Evolutionary conservation across 2,113 vertebrate genomes (phyloP), one percentile per base, ranked within the genome.

Genomic region (Dasyprocta punctata): DNA sequence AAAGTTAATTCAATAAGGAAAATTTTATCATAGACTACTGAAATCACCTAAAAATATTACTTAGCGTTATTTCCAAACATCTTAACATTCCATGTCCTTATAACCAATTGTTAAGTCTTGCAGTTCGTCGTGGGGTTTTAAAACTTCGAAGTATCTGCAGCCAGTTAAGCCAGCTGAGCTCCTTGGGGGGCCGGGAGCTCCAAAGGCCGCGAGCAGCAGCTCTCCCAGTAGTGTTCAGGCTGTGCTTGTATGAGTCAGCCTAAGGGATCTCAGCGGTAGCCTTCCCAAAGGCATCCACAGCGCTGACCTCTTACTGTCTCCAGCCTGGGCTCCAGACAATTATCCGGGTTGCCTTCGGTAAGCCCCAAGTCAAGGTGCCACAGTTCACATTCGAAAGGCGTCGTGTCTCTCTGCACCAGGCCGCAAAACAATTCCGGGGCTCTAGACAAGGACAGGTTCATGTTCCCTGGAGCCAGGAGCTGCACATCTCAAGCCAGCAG

Each of bases 401-500:
- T 77, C 73, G 3, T 30, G 44, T 49, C 41, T 49, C 14, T 47
- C 71, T 44, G 1, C 26, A 99, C 99, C 95, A 99, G 99, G 98
- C 97, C 99, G 52, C 98, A 98, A 91, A 99, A 99, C 98, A 99
- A 99, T 93, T 98, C 99, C 0, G 99, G 99, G 98, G 99, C 99
- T 20, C 98, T 99, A 60, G 98, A 99, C 81, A 98, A 99, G 86
- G 99, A 99, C 95, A 99, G 99, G 98, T 99, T 99, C 98, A 99
- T 99, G 98, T 99, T 99, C 96, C 99, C 99, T 5, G 99, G 4
- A 99, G 99, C 69, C 99, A 99, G 98, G 99, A 99, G 99, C 99
- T 99, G 97, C 99, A 99, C 95, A 99, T 99, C 94, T 99, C 99
- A 71, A 99, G 99, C 98, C 99, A 99, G 89, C 99, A 99, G 86